A percentile compares a stretch with the other conserved stretches of the same genome.
These are phyloP conservation scores for Manduca sexta DNA, from an alignment of 1,140 invertebrate genomes.

Conservation along the genomic window DNA sequence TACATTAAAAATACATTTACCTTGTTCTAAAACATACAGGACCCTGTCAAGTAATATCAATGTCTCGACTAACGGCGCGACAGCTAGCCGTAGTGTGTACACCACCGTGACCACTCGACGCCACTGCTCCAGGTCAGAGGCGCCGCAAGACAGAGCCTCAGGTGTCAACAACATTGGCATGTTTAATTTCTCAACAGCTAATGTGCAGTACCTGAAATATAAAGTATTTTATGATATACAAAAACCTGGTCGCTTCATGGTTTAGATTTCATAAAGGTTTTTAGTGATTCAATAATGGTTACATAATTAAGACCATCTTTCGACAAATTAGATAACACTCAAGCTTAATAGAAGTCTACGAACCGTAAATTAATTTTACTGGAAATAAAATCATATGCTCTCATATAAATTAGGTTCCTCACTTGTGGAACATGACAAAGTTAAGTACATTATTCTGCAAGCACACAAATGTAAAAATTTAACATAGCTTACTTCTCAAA, in stretches of 20 bases:
- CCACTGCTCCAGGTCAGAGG: constrained; percentile 77
- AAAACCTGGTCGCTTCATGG: too few species aligned
- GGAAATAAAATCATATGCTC: constrained; percentile 1
- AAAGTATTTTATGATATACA: too few species aligned
- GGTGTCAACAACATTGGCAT: constrained; percentile 58
- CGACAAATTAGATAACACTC: too few species aligned
- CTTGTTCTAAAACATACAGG: constrained; percentile 82
- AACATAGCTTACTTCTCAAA: constrained; percentile 78
- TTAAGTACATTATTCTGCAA: neutral
- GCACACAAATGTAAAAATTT: neutral
- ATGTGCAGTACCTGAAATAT: constrained; percentile 77
- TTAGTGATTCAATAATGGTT: too few species aligned
- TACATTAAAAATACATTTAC: constrained; percentile 42
- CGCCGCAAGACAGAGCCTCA: constrained; percentile 55
- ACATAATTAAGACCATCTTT: too few species aligned
- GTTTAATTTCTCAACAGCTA: constrained; percentile 73
- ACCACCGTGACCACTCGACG: constrained; percentile 84
- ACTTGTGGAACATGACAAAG: too few species aligned
- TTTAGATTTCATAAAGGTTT: too few species aligned
- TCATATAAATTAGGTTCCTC: neutral
- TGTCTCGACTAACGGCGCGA: constrained; percentile 89
- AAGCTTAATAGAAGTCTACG: too few species aligned
- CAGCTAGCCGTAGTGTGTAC: constrained; percentile 83
- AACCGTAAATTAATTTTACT: too few species aligned
- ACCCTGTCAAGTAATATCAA: constrained; percentile 85